Evolutionary conservation across 1,140 invertebrate genomes (phyloP), one percentile per base, ranked within the genome.

Genomic region (Lepidurus couesii): DNA sequence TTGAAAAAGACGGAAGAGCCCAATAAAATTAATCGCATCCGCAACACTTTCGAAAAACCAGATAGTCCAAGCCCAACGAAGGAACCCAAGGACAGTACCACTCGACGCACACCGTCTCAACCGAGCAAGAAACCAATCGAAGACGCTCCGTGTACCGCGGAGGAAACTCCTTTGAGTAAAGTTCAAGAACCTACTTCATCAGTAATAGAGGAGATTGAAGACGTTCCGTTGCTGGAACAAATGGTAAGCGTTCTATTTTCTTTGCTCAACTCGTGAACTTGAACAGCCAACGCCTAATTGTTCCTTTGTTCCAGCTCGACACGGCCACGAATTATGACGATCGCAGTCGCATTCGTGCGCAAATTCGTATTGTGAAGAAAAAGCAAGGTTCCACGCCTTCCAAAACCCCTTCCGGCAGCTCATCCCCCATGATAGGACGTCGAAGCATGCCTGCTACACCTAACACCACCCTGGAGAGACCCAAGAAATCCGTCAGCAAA

Each of bases 281-380:
- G 1, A 26, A 7, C 42, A 75, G n/a, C 21, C 21, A 13, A 26
- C 9, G 26, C 21, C 26, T n/a, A 21, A 75, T n/a, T 34, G 44
- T 75, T n/a, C 42, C 42, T 73, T 7, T 81, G 81, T 88, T 87
- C 81, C 85, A 91, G 89, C 85, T 93, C 83, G 90, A 92, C 84
- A 91, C 90, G 82, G 89, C 92, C 44, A 88, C 88, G 42, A 89
- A 89, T 77, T 93, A 93, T 82, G 92, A 93, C 81, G 87, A 92
- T 82, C 85, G 92, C 79, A 87, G 91, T 76, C 87, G 90, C 78
- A 92, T 93, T 77, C 87, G 92, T 80, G 88, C 91, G 9, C 91
- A 93, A 84, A 92, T 93, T 77, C 86, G 91, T 80, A 82, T 90
- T 9, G 89, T 92, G 34, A 83, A 83, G 74, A 80, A 77, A 44